Conservation (phyloP, 2,888 invertebrate species). For the Acleris literana region DNA sequence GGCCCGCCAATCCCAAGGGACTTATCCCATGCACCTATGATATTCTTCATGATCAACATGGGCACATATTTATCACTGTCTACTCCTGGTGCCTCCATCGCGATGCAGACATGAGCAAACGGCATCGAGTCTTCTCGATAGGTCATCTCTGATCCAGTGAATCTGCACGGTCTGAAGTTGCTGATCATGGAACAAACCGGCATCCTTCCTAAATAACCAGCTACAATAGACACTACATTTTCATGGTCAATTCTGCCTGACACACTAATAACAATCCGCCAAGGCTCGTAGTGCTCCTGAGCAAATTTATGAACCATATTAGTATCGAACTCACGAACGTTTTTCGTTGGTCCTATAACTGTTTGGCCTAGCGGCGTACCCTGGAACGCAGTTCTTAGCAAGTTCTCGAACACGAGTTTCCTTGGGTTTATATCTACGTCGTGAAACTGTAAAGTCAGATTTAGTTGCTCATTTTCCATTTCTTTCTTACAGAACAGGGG, state of each 20-base stretch:
- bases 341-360: constrained; percentile 86
- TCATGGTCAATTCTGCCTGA: constrained; percentile 88
- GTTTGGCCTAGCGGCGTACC: constrained; percentile 68
- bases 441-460: constrained; percentile 57
- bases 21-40: constrained; percentile 70
- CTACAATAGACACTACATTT: constrained; percentile 21
- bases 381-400: constrained; percentile 78
- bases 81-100: constrained; percentile 73
- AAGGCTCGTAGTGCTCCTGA: constrained; percentile 57
- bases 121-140: constrained; percentile 72
- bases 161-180: constrained; percentile 49
- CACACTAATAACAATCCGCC: constrained; percentile 88
- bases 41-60: constrained; percentile 59
- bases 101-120: constrained; percentile 69
- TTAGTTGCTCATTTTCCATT: constrained; percentile 54
- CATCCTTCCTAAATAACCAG: too few species aligned
- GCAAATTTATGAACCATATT: constrained; percentile 50
- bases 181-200: constrained; percentile 6
- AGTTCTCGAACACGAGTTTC: constrained; percentile 69
- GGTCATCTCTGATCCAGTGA: constrained; percentile 49
- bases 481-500: constrained; percentile 50
- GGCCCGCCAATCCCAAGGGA: constrained; percentile 58
- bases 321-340: constrained; percentile 81
- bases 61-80: constrained; percentile 57
- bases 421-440: constrained; percentile 65